These are phyloP conservation scores for Uropsilus gracilis DNA, from an alignment of 2,113 vertebrate species.

Conservation along the genomic window DNA sequence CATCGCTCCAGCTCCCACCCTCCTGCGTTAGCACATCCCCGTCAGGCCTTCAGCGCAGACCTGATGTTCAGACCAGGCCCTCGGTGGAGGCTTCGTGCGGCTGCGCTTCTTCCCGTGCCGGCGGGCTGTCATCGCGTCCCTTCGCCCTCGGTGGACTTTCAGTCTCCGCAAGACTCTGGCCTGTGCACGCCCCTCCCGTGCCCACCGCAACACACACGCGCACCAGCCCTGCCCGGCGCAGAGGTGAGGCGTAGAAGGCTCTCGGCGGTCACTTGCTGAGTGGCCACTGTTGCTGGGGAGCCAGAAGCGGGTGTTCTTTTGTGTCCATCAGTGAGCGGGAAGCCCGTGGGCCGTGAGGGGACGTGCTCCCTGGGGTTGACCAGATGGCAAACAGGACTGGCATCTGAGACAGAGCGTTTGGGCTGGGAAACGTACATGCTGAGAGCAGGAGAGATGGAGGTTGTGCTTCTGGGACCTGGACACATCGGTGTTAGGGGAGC, in stretches of 20 bases:
- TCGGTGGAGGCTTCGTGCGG: too few species aligned
- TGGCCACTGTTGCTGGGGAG: not conserved
- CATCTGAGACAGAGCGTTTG: not conserved
- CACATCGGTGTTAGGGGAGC: fast-evolving
- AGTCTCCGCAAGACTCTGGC: not conserved
- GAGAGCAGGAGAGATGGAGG: not conserved
- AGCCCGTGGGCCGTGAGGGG: not conserved
- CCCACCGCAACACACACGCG: not conserved
- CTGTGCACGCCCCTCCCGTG: too few species aligned
- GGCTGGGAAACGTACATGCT: not conserved
- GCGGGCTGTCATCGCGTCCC: not conserved
- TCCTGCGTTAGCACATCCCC: too few species aligned
- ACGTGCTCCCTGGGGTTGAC: not conserved
- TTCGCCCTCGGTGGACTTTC: not conserved
- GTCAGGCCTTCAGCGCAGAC: too few species aligned
- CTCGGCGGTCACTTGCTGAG: not conserved
- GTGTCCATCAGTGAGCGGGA: not conserved
- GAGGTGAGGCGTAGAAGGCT: not conserved
- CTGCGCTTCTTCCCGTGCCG: too few species aligned
- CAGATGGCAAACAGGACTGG: not conserved
- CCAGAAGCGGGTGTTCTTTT: not conserved
- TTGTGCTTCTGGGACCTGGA: not conserved
- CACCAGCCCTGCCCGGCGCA: too few species aligned
- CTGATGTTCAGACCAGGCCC: too few species aligned
- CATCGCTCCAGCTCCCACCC: too few species aligned